Percentiles rank a stretch among this genome's conserved stretches.
Evolutionary conservation across 2,888 invertebrate species (phyloP).

Genomic region (Dione juno): DNA sequence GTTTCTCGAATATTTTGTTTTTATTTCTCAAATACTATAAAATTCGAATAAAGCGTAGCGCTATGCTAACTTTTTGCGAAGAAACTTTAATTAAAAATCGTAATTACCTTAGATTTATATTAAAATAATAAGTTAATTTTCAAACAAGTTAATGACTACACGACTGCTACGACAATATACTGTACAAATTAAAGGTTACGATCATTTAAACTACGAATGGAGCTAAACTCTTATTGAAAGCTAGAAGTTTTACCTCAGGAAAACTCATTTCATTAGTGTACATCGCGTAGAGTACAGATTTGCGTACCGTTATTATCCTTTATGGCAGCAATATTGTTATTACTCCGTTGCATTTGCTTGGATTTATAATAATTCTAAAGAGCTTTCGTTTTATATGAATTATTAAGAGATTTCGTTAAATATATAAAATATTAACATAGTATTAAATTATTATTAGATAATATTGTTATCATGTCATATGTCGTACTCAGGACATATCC

Average conservation of each 20-base stretch:
- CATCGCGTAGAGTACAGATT: slow-evolving; percentile 36
- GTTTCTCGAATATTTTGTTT: not conserved
- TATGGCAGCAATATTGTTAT: slow-evolving; percentile 34
- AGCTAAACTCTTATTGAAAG: slow-evolving; percentile 40
- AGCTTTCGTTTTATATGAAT: slow-evolving; percentile 21
- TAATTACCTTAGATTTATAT: slow-evolving; percentile 32
- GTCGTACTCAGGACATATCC: no score
- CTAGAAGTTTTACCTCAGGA: slow-evolving; percentile 36
- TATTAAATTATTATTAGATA: not conserved
- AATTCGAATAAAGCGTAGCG: slow-evolving; percentile 2
- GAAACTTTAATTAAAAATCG: slow-evolving; percentile 29
- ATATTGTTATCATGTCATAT: no score
- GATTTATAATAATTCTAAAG: slow-evolving; percentile 33
- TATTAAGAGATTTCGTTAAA: slow-evolving; percentile 20
- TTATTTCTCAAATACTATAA: not conserved
- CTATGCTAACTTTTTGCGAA: not conserved
- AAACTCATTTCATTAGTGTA: slow-evolving; percentile 40
- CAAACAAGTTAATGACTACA: slow-evolving; percentile 30
- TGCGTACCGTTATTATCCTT: slow-evolving; percentile 43
- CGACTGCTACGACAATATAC: not conserved
- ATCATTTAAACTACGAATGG: slow-evolving; percentile 31
- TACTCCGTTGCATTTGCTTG: slow-evolving; percentile 31
- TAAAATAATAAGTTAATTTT: slow-evolving; percentile 37
- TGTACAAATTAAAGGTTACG: slow-evolving; percentile 32
- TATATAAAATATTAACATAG: not conserved